Evolutionary conservation across 2,113 vertebrate species (phyloP).

Genomic region (Melospiza melodia): DNA sequence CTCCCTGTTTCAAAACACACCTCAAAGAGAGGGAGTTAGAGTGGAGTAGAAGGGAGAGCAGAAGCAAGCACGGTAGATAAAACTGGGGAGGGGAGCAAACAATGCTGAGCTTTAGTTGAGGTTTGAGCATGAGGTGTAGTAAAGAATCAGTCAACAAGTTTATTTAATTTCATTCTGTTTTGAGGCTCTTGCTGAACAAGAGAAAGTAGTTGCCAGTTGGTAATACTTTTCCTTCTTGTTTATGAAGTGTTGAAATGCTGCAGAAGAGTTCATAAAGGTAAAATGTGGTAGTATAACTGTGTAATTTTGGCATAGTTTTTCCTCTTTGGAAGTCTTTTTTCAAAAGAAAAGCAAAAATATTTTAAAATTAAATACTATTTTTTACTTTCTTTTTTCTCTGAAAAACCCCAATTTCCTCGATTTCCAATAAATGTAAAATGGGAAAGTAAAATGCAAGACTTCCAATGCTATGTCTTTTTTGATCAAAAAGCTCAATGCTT

Average conservation of each 20-base stretch:
- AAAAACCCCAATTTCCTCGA: background rate
- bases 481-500: background rate
- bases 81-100: background rate
- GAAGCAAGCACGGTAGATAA: background rate
- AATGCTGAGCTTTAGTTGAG: background rate
- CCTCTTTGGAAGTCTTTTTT: background rate
- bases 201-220: background rate
- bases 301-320: background rate
- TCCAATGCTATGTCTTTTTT: background rate
- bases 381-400: background rate
- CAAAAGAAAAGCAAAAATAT: background rate
- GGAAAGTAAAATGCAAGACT: background rate
- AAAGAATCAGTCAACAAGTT: background rate
- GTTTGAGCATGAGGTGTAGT: background rate
- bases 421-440: background rate
- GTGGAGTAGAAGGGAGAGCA: background rate
- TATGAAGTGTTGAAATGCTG: accelerated
- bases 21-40: background rate
- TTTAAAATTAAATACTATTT: background rate
- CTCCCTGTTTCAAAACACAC: background rate
- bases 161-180: background rate
- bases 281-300: background rate
- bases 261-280: background rate
- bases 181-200: background rate
- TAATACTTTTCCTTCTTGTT: background rate